phyloP scores from a whole-genome alignment of 2,888 invertebrate genomes.

The Tinea trinotella region DNA sequence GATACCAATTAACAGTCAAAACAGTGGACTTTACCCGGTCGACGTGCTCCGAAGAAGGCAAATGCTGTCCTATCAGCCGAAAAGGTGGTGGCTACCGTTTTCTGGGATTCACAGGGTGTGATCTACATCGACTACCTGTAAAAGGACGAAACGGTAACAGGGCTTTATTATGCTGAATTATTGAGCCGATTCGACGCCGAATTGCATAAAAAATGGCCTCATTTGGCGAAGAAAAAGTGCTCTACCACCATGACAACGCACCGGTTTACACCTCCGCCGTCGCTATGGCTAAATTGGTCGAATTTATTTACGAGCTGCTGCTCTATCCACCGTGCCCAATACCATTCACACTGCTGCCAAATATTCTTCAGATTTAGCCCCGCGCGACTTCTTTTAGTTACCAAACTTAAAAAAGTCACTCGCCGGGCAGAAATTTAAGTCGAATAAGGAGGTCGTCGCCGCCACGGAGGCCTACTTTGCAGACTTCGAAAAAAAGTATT shows the following conservation, averaged over 20 bases:
- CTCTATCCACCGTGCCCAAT: conserved; percentile 22
- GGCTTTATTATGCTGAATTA: conserved; percentile 4
- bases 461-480: conserved; percentile 19
- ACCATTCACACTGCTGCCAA: conserved; percentile 5
- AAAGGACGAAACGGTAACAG: conserved; percentile 14
- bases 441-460: conserved; percentile 20
- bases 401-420: conserved; percentile 19
- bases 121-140: conserved; percentile 15
- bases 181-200: not conserved
- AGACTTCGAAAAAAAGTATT: conserved; percentile 21
- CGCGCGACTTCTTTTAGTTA: conserved; percentile 23
- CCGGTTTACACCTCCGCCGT: conserved; percentile 23
- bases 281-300: conserved; percentile 23
- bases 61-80: conserved; percentile 21
- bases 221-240: conserved; percentile 18
- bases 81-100: conserved; percentile 20
- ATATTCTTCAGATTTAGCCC: conserved; percentile 24
- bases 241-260: conserved; percentile 22
- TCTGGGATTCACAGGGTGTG: conserved; percentile 11
- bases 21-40: conserved; percentile 21
- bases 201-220: conserved; percentile 8
- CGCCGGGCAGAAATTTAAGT: conserved; percentile 20
- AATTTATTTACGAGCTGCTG: conserved; percentile 23
- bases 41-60: conserved; percentile 21
- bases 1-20: conserved; percentile 23